Evolutionary conservation across 2,113 vertebrate genomes (phyloP), one percentile per base, ranked within the genome.

Genomic region (Carassius auratus): DNA sequence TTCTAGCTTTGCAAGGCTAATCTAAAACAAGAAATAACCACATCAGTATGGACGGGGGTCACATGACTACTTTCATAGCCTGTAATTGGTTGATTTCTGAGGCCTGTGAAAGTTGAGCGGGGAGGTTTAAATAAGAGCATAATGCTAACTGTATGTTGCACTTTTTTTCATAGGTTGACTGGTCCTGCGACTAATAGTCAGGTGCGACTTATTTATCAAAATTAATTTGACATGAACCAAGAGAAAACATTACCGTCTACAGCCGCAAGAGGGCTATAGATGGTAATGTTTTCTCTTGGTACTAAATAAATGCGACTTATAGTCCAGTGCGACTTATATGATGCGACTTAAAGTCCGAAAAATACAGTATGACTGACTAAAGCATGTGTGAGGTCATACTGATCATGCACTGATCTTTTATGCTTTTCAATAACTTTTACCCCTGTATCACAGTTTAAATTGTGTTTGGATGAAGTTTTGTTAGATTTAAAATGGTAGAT

Each of bases 41-140:
- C 90, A 91, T 93, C 93, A 91, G 90, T 90, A 91, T 92, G 90
- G 90, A 89, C 86, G 89, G 91, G 86, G 71, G 85, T 68, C 2
- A 84, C 92, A 92, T 89, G 92, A 89, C 92, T 91, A 88, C 90
- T 92, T 94, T 90, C 93, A 92, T 89, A 89, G 89, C 92, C 90
- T 94, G 90, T 94, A 95, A 95, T 94, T 95, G 94, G 94, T 94
- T 95, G 91, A 93, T 92, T 88, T 92, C 90, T 89, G 90, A 92
- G 90, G 87, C 89, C 87, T 87, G 91, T 93, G 91, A 88, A 90
- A 84, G 19, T 76, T 30, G 71, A 74, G 23, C 52, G 30, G 7
- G 15, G 6, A 2, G 55, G 4, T 30, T 66, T 84, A 17, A 57
- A 30, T 12, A 0, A 38, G 26, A 59, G 69, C n/a, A 33, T 76